Conservation (phyloP, 2,113 vertebrate species). For the Gallinago undulata region DNA sequence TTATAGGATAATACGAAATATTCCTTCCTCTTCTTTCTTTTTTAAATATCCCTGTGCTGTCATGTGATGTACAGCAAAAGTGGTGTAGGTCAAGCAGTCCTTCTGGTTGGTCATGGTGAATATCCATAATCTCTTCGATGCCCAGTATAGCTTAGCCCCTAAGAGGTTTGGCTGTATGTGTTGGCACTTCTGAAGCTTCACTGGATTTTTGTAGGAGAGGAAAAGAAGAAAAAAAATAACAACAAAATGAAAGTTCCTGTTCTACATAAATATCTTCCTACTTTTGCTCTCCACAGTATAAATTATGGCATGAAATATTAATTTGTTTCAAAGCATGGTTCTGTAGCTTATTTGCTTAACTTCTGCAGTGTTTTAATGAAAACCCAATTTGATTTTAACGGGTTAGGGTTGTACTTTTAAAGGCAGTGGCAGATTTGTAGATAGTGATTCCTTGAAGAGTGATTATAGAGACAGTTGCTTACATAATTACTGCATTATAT, state of each 20-base stretch:
- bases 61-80: not conserved
- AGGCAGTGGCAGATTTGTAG: slow-evolving; percentile 38
- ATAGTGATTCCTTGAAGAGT: not conserved
- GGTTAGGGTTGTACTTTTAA: not conserved
- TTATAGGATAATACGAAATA: not conserved
- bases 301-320: not conserved
- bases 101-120: not conserved
- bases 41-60: not conserved
- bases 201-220: not conserved
- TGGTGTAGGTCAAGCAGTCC: not conserved
- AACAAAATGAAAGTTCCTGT: not conserved
- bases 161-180: not conserved
- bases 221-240: not conserved
- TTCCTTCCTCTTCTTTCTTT: not conserved
- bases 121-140: not conserved
- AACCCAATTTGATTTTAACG: slow-evolving; percentile 36
- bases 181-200: not conserved
- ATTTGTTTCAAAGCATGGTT: slow-evolving; percentile 8
- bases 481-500: slow-evolving; percentile 7
- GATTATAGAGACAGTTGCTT: slow-evolving; percentile 18
- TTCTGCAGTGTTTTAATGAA: slow-evolving; percentile 19
- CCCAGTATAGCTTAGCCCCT: not conserved
- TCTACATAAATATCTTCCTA: not conserved
- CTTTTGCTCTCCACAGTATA: not conserved
- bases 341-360: not conserved